A percentile compares a stretch with the other conserved stretches of the same genome.
phyloP scores from a whole-genome alignment of 2,888 invertebrate species.

The Sesamia inferens region DNA sequence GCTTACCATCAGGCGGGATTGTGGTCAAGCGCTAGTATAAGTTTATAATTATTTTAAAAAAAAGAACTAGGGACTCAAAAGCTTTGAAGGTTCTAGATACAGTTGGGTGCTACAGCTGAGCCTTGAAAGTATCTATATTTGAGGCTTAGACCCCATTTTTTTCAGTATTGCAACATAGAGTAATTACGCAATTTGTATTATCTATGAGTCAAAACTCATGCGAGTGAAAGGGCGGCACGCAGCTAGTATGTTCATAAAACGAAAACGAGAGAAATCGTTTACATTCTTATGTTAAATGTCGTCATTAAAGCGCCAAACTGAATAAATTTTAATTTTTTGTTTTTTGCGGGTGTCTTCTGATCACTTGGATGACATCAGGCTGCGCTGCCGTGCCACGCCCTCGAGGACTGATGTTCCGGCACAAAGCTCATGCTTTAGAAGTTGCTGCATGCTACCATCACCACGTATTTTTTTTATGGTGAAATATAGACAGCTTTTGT shows the following conservation, averaged over 20 bases:
- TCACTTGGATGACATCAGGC: background rate
- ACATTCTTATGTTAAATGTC: too few species aligned
- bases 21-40: too few species aligned
- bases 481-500: background rate
- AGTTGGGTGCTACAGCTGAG: background rate
- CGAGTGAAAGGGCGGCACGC: too few species aligned
- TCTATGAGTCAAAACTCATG: too few species aligned
- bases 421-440: background rate
- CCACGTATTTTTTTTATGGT: background rate
- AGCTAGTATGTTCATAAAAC: too few species aligned
- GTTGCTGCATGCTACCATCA: too few species aligned
- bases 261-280: too few species aligned
- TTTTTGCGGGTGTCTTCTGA: background rate
- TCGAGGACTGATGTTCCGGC: background rate
- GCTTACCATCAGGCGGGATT: too few species aligned
- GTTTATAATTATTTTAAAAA: too few species aligned
- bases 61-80: too few species aligned
- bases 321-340: too few species aligned
- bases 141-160: background rate
- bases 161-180: background rate
- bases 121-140: background rate
- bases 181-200: background rate
- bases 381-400: background rate
- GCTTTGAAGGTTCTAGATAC: constrained; percentile 25
- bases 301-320: too few species aligned